These are phyloP conservation scores for Bergia sp. DNA, from an alignment of 92 coral and sea anemone genomes.

Conservation along the genomic window DNA sequence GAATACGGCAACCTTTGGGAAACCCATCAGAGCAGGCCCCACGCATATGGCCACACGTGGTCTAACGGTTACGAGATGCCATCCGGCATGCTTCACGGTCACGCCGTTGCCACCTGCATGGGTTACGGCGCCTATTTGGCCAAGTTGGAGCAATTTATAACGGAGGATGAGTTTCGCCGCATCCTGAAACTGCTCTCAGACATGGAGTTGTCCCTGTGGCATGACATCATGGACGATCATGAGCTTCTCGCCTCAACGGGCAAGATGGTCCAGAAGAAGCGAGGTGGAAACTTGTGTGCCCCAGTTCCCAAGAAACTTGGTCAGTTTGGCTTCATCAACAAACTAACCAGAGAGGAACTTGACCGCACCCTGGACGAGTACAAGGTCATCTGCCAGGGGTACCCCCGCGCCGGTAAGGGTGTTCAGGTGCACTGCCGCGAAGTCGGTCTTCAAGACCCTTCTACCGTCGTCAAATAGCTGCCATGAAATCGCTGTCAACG, in stretches of 20 bases:
- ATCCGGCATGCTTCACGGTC: slow-evolving; percentile 79
- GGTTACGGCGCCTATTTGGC: slow-evolving; percentile 76
- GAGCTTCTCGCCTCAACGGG: slow-evolving; percentile 46
- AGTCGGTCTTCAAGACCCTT: slow-evolving; percentile 71
- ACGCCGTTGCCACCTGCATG: slow-evolving; percentile 78
- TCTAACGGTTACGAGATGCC: slow-evolving; percentile 72
- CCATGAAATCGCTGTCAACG: background rate
- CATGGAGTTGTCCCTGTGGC: slow-evolving; percentile 72
- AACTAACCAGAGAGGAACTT: slow-evolving; percentile 61
- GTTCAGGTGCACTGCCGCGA: slow-evolving; percentile 73
- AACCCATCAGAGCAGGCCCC: slow-evolving; percentile 77
- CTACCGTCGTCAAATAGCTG: slow-evolving; percentile 14
- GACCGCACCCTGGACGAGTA: slow-evolving; percentile 57
- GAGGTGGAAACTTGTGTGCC: slow-evolving; percentile 74
- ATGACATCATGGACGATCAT: slow-evolving; percentile 64
- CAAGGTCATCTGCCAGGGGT: slow-evolving; percentile 59
- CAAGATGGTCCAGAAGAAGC: slow-evolving; percentile 54
- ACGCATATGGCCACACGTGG: slow-evolving; percentile 77
- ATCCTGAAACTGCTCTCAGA: slow-evolving; percentile 62
- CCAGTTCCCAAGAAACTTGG: slow-evolving; percentile 78
- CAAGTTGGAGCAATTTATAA: slow-evolving; percentile 53
- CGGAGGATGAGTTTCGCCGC: slow-evolving; percentile 55
- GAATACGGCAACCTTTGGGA: slow-evolving; percentile 76
- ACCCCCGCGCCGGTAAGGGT: slow-evolving; percentile 65
- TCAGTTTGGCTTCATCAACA: slow-evolving; percentile 64